Percentiles rank a stretch among this genome's conserved stretches.
Evolutionary conservation across 1,140 invertebrate genomes (phyloP).

Genomic region (Chironomus striatipennis): DNA sequence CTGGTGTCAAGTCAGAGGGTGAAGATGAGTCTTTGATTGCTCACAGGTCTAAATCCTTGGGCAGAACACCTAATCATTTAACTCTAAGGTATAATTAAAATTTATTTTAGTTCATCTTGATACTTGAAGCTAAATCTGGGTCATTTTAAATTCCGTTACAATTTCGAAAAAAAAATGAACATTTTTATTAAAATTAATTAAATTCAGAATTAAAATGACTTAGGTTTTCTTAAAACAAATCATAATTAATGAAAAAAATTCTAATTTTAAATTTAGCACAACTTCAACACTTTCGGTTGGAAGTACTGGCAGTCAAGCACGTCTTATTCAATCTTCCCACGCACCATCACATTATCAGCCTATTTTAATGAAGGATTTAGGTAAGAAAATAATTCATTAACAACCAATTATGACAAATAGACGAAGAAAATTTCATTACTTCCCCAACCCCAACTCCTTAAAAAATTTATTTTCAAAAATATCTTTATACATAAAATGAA

Average conservation of each 20-base stretch:
- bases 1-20: constrained; percentile 75
- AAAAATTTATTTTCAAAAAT: too few relatives aligned
- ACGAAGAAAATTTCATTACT: too few relatives aligned
- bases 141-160: too few relatives aligned
- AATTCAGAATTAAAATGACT: too few relatives aligned
- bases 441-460: too few relatives aligned
- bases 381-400: constrained; percentile 52
- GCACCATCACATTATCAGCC: constrained; percentile 84
- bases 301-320: constrained; percentile 85
- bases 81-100: constrained; percentile 74
- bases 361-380: constrained; percentile 72
- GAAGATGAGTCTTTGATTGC: constrained; percentile 70
- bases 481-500: too few relatives aligned
- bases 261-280: constrained; percentile 53
- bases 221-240: neutral
- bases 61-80: constrained; percentile 83
- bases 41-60: constrained; percentile 61
- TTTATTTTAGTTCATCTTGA: too few relatives aligned
- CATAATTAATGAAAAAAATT: neutral
- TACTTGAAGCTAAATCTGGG: too few relatives aligned
- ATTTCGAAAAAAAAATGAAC: too few relatives aligned
- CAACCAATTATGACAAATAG: constrained; percentile 27
- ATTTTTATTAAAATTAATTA: too few relatives aligned
- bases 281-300: constrained; percentile 89
- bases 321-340: constrained; percentile 87